Conservation (phyloP, 2,888 invertebrate species). For the Linnaemya tessellans region DNA sequence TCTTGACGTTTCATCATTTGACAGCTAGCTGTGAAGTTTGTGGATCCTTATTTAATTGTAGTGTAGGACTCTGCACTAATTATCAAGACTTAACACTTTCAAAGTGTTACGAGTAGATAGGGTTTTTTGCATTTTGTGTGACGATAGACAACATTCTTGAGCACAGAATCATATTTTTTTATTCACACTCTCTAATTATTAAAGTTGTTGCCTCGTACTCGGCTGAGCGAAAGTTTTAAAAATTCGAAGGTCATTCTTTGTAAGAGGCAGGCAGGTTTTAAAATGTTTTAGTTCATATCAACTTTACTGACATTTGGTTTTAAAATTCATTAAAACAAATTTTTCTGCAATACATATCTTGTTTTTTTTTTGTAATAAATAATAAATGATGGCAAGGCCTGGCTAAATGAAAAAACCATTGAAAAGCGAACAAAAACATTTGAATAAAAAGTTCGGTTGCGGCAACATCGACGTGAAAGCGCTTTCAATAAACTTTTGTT, state of each 20-base stretch:
- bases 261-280: slow-evolving; percentile 21
- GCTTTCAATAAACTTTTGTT: slow-evolving; percentile 35
- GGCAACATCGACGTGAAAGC: slow-evolving; percentile 27
- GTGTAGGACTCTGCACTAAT: too few species aligned
- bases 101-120: too few species aligned
- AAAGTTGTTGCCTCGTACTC: neutral
- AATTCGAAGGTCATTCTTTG: slow-evolving; percentile 25
- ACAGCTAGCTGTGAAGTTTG: too few species aligned
- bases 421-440: neutral
- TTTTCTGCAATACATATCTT: neutral
- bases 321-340: slow-evolving; percentile 25
- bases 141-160: too few species aligned
- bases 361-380: slow-evolving; percentile 42
- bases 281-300: neutral
- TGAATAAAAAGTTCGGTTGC: slow-evolving; percentile 2
- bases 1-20: too few species aligned
- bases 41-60: too few species aligned
- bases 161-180: too few species aligned
- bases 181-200: neutral
- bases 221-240: neutral
- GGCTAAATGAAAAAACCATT: neutral
- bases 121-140: too few species aligned
- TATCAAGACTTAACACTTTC: too few species aligned
- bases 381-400: slow-evolving; percentile 37
- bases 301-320: slow-evolving; percentile 23